phyloP scores from a whole-genome alignment of 2,888 invertebrate genomes.

The Himalopsyche japonica region DNA sequence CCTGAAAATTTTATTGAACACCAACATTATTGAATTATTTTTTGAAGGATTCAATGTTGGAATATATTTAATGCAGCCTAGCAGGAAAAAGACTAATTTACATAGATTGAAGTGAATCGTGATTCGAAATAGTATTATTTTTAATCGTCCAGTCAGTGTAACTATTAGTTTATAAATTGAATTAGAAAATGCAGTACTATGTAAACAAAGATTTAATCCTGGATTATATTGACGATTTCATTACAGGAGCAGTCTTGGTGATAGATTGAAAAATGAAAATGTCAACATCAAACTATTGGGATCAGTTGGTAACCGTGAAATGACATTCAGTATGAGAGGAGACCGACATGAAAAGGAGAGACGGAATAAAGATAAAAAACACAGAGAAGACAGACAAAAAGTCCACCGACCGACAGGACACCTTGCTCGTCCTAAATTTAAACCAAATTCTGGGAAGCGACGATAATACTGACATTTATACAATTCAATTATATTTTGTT shows the following conservation, averaged over 20 bases:
- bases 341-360: slow-evolving; percentile 59
- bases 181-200: too few species aligned
- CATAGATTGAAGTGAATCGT: too few species aligned
- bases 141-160: too few species aligned
- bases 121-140: too few species aligned
- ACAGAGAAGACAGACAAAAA: slow-evolving; percentile 71
- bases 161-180: too few species aligned
- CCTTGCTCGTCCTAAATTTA: slow-evolving; percentile 30
- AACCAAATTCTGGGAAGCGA: slow-evolving; percentile 18
- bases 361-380: slow-evolving; percentile 66
- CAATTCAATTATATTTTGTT: background rate
- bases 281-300: slow-evolving; percentile 55
- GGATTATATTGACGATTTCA: slow-evolving; percentile 28
- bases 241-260: slow-evolving; percentile 71
- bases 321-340: slow-evolving; percentile 72
- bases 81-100: too few species aligned
- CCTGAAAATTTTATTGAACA: too few species aligned
- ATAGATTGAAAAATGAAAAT: slow-evolving; percentile 68
- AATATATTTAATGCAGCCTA: too few species aligned
- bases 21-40: too few species aligned
- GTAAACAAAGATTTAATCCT: too few species aligned
- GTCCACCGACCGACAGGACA: slow-evolving; percentile 60
- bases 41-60: too few species aligned
- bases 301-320: slow-evolving; percentile 74
- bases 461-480: slow-evolving; percentile 18